phyloP scores from a whole-genome alignment of 2,113 vertebrate species.

The Silurus meridionalis region DNA sequence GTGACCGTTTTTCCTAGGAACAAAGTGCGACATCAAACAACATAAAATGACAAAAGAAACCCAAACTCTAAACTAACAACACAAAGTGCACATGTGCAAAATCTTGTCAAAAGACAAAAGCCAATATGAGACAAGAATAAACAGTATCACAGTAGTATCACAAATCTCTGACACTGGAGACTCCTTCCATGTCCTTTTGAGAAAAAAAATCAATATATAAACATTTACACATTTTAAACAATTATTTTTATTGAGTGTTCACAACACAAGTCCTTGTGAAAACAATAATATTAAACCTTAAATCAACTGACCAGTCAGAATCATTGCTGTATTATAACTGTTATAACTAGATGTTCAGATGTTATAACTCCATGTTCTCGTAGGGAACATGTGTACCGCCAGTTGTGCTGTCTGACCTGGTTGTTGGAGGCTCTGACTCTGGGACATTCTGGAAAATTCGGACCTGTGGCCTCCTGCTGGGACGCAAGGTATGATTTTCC shows the following conservation, averaged over 20 bases:
- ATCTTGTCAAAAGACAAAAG: too few species aligned
- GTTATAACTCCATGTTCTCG: neutral
- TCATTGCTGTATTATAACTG: too few species aligned
- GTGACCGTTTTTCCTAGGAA: too few species aligned
- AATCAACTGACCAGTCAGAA: neutral
- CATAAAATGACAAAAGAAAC: too few species aligned
- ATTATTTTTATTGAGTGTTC: neutral
- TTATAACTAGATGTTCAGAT: neutral
- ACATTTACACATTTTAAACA: neutral
- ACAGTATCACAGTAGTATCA: neutral
- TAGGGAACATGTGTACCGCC: slow-evolving; percentile 60
- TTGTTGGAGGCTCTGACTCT: slow-evolving; percentile 73
- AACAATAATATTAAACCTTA: neutral
- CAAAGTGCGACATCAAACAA: too few species aligned
- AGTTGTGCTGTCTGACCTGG: slow-evolving; percentile 78
- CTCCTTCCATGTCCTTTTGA: neutral
- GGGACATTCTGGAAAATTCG: slow-evolving; percentile 55
- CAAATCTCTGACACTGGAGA: neutral
- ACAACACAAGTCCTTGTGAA: neutral
- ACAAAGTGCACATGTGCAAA: too few species aligned
- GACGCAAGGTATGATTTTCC: slow-evolving; percentile 65
- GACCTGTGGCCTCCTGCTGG: slow-evolving; percentile 71
- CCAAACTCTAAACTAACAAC: too few species aligned
- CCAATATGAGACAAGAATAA: too few species aligned
- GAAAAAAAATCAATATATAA: neutral